Base-by-base conservation (phyloP, 2,113 vertebrate species). In the Pangasianodon hypophthalmus region DNA sequence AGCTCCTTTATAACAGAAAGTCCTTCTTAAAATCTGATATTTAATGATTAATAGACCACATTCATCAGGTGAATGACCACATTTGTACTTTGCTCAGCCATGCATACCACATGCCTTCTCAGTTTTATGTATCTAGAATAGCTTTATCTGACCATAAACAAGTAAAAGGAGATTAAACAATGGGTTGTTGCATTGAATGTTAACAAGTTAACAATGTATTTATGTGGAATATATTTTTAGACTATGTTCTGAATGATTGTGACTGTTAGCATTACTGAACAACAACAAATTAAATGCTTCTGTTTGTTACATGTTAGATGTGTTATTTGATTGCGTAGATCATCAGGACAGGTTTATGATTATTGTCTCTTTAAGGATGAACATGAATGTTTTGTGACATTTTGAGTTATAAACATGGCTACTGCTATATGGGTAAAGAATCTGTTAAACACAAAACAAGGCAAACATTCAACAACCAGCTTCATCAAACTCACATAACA, bases 261-360 rank as follows among this genome's bases (percentile, higher is more conserved):
- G 81, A 75, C 90, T 93, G 86, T 71, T 86, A 92, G 69, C 91
- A 89, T 92, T 93, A 90, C 82, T 88, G 77, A 88, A 92, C 85
- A 93, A 88, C 56, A 86, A 91, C 62, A 88, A 91, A 93, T 94
- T 94, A 94, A 93, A 91, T 58, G 90, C 86, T 91, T 86, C 88
- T 91, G 71, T 94, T 93, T 94, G 88, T 93, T 91, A 91, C 88
- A 90, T 29, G 46, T 62, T 81, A n/a, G 56, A 50, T 26, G 44
- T 89, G 67, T 81, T 44, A 37, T 62, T 89, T 48, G 56, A 56
- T 84, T 29, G 5, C 6, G 0, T 6, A 84, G 16, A 60, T 24
- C 5, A 56, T 56, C 56, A 60, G 24, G 21, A 60, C 32, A 13
- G 6, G 54, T 41, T 84, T 41, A 84, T 11, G 32, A 56, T 83